These are phyloP conservation scores for Matsumyia berberina DNA, from an alignment of 2,888 invertebrate species.

Conservation along the genomic window DNA sequence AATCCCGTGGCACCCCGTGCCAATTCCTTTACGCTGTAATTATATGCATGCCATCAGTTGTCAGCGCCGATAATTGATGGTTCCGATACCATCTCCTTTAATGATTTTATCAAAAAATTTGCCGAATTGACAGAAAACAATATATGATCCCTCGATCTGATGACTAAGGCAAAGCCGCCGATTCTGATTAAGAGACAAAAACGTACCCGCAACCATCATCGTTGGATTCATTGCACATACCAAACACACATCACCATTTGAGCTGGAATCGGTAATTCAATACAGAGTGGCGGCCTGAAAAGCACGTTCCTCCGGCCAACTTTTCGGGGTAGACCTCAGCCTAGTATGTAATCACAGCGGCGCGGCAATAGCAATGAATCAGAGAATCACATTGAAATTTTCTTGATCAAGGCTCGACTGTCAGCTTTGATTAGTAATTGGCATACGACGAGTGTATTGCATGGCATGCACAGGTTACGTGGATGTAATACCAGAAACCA, in stretches of 20 bases:
- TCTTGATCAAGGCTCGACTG: constrained; percentile 71
- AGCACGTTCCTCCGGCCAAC: constrained; percentile 7
- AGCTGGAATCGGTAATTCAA: constrained; percentile 63
- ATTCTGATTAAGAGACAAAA: constrained; percentile 54
- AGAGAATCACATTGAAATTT: constrained; percentile 70
- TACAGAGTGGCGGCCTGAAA: constrained; percentile 46
- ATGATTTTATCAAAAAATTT: constrained; percentile 40
- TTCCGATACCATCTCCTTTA: constrained; percentile 63
- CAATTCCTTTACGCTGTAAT: constrained; percentile 41
- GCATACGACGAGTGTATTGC: constrained; percentile 54
- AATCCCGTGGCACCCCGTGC: constrained; percentile 58
- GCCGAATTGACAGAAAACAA: constrained; percentile 62
- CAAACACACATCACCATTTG: not conserved
- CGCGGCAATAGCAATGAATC: constrained; percentile 39
- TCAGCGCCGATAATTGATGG: constrained; percentile 75
- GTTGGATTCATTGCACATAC: constrained; percentile 17
- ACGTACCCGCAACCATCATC: constrained; percentile 49
- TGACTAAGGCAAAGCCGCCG: constrained; percentile 49
- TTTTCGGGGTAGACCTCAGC: constrained; percentile 59
- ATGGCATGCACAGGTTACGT: constrained; percentile 71
- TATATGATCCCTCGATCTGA: constrained; percentile 33
- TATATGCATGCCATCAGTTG: constrained; percentile 60
- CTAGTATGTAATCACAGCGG: constrained; percentile 25
- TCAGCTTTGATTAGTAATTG: constrained; percentile 73
- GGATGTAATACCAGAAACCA: constrained; percentile 75